A percentile compares a stretch with the other conserved stretches of the same genome.
Conservation (phyloP, 2,797 vertebrate species). For the Sebastes glaucus region DNA sequence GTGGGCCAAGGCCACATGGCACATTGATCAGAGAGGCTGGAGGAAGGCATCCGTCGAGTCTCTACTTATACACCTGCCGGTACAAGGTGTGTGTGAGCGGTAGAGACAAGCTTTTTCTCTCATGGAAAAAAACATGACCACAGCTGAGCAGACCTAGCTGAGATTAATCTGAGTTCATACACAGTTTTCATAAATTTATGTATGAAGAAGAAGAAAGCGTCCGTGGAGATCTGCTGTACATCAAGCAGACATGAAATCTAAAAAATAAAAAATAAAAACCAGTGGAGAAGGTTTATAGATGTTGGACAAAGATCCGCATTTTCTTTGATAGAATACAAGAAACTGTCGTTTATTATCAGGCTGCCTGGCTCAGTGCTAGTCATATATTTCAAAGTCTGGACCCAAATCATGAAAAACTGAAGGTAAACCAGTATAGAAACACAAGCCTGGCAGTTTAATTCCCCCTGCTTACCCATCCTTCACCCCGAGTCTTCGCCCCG, state of each 20-base stretch:
- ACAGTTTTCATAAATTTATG: constrained; percentile 56
- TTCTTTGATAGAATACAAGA: constrained; percentile 29
- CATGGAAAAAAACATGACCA: constrained; percentile 17
- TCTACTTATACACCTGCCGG: constrained; percentile 57
- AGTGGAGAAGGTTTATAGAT: background rate
- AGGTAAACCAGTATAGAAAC: background rate
- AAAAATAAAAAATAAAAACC: background rate
- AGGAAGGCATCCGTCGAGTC: constrained; percentile 8
- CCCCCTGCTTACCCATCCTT: background rate
- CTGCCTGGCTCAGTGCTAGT: background rate
- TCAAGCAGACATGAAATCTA: constrained; percentile 21
- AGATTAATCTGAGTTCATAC: constrained; percentile 33
- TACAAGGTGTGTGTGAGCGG: constrained; percentile 58
- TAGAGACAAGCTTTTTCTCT: constrained; percentile 28
- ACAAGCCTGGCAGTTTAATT: background rate
- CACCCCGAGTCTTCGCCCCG: background rate
- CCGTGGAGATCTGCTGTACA: constrained; percentile 8
- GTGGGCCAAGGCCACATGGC: constrained; percentile 19
- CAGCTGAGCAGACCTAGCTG: constrained; percentile 23
- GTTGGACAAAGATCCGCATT: constrained; percentile 11
- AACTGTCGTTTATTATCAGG: constrained; percentile 16
- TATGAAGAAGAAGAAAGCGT: constrained; percentile 21
- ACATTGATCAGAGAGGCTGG: constrained; percentile 24
- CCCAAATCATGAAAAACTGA: constrained; percentile 12
- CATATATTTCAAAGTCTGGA: constrained; percentile 27